Conservation (phyloP, 2,888 invertebrate species). For the Amorpha juglandis region DNA sequence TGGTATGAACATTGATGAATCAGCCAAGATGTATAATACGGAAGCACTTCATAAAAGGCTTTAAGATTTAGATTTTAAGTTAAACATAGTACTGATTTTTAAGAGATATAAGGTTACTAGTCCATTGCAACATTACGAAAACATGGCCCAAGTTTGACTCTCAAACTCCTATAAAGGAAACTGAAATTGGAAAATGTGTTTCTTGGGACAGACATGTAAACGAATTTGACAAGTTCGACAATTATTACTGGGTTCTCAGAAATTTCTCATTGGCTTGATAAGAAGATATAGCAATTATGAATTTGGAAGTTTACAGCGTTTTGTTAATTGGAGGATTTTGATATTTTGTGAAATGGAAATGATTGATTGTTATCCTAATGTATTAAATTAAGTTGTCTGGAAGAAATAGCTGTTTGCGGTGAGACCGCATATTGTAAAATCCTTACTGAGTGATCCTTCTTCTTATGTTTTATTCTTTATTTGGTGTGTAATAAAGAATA, state of each 20-base stretch:
- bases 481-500: no score
- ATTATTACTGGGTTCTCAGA: background rate
- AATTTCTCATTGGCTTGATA: background rate
- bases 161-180: constrained; percentile 6
- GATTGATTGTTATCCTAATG: background rate
- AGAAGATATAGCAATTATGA: background rate
- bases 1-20: no score
- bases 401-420: no score
- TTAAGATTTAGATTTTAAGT: background rate
- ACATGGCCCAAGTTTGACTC: constrained; percentile 5
- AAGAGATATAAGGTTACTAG: background rate
- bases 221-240: background rate
- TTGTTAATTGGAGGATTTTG: background rate
- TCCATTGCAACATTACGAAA: constrained; percentile 6
- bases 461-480: no score
- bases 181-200: constrained; percentile 7
- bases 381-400: no score
- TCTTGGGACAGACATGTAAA: constrained; percentile 3
- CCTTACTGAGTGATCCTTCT: no score
- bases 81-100: background rate
- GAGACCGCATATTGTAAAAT: no score
- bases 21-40: no score
- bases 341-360: background rate
- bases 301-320: background rate
- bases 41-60: no score